Conservation (phyloP, 35 echinoderm and acorn worm genomes). For the Diadema setosum region DNA sequence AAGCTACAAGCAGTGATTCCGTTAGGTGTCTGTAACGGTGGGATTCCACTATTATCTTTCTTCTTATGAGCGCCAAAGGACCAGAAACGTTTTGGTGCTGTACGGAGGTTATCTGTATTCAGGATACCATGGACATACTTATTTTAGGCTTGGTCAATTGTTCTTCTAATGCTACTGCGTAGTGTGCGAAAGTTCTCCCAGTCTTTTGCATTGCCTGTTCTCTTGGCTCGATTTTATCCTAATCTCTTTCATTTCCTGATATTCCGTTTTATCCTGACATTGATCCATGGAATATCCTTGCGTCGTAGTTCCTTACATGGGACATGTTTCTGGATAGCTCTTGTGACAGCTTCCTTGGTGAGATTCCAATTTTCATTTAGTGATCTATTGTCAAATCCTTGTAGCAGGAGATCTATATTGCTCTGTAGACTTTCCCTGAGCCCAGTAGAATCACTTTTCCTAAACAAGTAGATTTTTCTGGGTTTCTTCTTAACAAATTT, state of each 20-base stretch:
- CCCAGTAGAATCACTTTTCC: too few relatives aligned
- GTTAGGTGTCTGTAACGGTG: neutral
- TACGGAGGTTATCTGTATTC: neutral
- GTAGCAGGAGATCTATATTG: too few relatives aligned
- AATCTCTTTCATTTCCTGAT: conserved; percentile 5
- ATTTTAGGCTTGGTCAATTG: neutral
- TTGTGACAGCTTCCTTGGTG: too few relatives aligned
- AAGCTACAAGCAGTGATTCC: neutral
- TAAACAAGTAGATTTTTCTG: too few relatives aligned
- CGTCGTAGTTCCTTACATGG: too few relatives aligned
- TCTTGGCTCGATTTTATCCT: conserved; percentile 26
- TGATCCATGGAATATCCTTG: too few relatives aligned
- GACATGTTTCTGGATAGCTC: too few relatives aligned
- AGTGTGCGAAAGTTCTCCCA: conserved; percentile 30
- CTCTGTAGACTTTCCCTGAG: too few relatives aligned
- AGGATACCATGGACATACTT: neutral
- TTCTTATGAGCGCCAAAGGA: neutral
- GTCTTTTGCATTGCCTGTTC: neutral
- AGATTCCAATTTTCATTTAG: too few relatives aligned
- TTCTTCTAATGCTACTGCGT: neutral
- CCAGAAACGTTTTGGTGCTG: neutral
- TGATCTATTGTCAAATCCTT: too few relatives aligned
- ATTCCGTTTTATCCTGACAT: neutral
- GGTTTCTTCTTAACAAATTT: too few relatives aligned
- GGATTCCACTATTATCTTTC: neutral